phyloP scores from a whole-genome alignment of 1,140 invertebrate species.

The Andricus grossulariae region DNA sequence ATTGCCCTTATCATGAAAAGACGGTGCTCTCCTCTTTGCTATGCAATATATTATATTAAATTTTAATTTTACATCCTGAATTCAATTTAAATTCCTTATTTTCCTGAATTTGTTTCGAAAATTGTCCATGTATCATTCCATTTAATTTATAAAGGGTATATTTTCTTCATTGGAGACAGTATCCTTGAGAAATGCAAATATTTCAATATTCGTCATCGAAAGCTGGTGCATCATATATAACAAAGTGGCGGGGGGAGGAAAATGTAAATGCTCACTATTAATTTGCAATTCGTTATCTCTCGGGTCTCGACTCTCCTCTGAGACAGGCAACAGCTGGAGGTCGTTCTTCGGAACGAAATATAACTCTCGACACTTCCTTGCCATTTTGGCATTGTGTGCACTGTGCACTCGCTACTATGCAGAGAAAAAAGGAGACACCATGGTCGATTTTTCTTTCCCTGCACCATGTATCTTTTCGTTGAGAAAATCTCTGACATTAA shows the following conservation, averaged over 20 bases:
- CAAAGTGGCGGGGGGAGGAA: slow-evolving; percentile 36
- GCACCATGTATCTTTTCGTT: slow-evolving; percentile 7
- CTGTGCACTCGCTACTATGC: slow-evolving; percentile 11
- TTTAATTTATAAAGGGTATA: neutral
- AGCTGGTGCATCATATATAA: slow-evolving; percentile 15
- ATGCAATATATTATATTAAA: too few species aligned
- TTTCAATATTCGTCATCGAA: slow-evolving; percentile 16
- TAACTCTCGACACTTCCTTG: slow-evolving; percentile 27
- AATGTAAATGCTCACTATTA: slow-evolving; percentile 67
- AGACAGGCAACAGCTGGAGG: slow-evolving; percentile 59
- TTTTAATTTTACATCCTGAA: too few species aligned
- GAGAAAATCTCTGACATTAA: slow-evolving; percentile 8
- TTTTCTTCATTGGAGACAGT: neutral
- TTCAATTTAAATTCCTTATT: too few species aligned
- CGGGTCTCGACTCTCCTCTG: slow-evolving; percentile 40
- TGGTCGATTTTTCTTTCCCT: slow-evolving; percentile 4
- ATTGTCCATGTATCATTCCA: too few species aligned
- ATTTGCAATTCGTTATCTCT: slow-evolving; percentile 68
- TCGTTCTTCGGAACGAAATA: slow-evolving; percentile 35
- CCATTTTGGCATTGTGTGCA: slow-evolving; percentile 26
- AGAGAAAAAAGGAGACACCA: slow-evolving; percentile 20
- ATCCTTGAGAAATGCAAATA: neutral
- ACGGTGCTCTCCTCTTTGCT: too few species aligned
- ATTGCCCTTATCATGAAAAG: too few species aligned
- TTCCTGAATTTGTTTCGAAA: too few species aligned